Percentiles rank a stretch among this genome's conserved stretches.
Conservation (phyloP, 2,888 invertebrate genomes). For the Ellobium chinense region DNA sequence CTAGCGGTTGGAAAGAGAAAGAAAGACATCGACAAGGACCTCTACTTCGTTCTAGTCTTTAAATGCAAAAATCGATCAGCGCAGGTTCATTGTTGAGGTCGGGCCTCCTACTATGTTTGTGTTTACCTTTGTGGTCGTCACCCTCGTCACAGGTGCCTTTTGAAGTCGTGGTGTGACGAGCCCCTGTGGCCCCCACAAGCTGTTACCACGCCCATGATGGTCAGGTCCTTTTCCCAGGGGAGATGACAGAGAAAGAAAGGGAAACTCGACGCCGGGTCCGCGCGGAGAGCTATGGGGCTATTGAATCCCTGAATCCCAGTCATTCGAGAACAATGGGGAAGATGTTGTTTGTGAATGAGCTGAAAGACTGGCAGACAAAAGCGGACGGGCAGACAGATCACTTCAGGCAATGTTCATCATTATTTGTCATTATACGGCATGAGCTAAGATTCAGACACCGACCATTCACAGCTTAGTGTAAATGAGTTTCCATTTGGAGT, state of each 20-base stretch:
- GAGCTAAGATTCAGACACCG: no score
- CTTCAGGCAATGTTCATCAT: no score
- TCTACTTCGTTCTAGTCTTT: no score
- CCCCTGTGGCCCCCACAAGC: constrained; percentile 2
- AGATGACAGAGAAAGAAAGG: neutral
- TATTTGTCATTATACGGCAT: no score
- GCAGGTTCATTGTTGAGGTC: no score
- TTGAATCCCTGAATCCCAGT: neutral
- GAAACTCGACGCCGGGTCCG: neutral
- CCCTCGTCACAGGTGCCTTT: constrained; percentile 23
- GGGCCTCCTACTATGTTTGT: neutral
- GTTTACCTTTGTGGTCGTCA: constrained; percentile 15
- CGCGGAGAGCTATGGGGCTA: neutral
- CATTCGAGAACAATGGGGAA: neutral
- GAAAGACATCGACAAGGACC: neutral
- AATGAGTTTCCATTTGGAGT: neutral
- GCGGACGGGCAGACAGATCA: no score
- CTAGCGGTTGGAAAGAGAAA: no score
- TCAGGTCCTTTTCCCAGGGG: constrained; percentile 9
- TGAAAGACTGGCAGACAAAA: neutral
- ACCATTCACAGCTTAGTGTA: neutral
- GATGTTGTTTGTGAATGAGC: neutral
- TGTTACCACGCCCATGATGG: constrained; percentile 29
- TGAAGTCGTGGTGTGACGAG: neutral
- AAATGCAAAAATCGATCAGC: no score